Evolutionary conservation across 2,888 invertebrate genomes (phyloP).

Genomic region (Andrena bucephala): DNA sequence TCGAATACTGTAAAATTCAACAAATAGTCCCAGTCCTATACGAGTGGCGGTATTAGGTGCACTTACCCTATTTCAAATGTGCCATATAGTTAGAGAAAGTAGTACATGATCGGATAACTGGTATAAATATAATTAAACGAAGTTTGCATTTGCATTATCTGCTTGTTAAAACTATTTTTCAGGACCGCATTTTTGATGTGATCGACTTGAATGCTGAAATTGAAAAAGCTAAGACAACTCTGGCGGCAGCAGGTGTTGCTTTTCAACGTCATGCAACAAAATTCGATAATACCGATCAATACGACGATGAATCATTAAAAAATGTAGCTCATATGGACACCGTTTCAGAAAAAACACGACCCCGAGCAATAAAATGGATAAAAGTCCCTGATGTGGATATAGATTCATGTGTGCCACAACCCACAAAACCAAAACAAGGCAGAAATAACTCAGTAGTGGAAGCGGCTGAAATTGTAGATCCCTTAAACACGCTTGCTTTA

Average conservation of each 20-base stretch:
- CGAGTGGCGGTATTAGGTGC: no score
- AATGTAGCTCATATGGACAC: constrained; percentile 70
- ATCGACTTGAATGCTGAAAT: constrained; percentile 83
- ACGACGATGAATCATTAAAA: constrained; percentile 69
- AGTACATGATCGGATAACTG: not conserved
- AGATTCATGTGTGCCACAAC: constrained; percentile 47
- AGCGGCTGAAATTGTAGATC: constrained; percentile 68
- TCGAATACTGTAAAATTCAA: no score
- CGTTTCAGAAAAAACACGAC: constrained; percentile 59
- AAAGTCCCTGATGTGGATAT: constrained; percentile 72
- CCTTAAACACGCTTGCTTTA: constrained; percentile 49
- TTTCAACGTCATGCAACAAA: constrained; percentile 81
- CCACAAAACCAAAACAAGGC: constrained; percentile 49
- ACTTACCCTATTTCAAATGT: not conserved
- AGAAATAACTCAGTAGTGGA: constrained; percentile 76
- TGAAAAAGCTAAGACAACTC: constrained; percentile 78
- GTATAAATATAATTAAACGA: not conserved
- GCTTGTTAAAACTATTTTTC: constrained; percentile 18
- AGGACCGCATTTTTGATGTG: constrained; percentile 83
- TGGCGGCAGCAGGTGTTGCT: constrained; percentile 78
- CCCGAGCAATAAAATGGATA: constrained; percentile 74
- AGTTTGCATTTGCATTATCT: constrained; percentile 3
- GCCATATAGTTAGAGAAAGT: not conserved
- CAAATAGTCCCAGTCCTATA: no score
- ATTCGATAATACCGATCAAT: constrained; percentile 78